A percentile compares a stretch with the other conserved stretches of the same genome.
phyloP scores from a whole-genome alignment of 2,888 invertebrate genomes.

The Taphrorychus bicolor region DNA sequence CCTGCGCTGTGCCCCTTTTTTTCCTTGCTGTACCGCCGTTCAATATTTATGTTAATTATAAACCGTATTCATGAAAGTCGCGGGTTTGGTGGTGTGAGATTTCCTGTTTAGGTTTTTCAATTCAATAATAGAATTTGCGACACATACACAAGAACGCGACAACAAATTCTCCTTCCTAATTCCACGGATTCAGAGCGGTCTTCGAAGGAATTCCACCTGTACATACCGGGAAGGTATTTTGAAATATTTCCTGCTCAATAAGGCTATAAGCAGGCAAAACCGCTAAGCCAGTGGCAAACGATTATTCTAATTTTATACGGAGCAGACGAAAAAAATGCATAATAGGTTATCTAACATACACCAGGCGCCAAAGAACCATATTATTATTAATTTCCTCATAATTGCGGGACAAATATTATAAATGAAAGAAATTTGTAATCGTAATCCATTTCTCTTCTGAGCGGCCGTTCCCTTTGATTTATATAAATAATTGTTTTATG shows the following conservation, averaged over 20 bases:
- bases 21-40: too few relatives aligned
- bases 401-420: conserved; percentile 21
- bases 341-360: conserved; percentile 30
- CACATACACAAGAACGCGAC: neutral
- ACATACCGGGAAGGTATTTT: neutral
- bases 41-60: neutral
- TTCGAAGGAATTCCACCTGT: neutral
- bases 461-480: conserved; percentile 5
- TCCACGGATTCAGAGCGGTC: neutral
- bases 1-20: neutral
- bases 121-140: neutral
- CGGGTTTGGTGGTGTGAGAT: neutral
- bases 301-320: conserved; percentile 17
- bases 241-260: neutral
- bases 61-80: neutral
- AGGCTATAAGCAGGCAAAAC: neutral
- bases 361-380: conserved; percentile 19
- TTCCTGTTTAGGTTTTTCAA: neutral
- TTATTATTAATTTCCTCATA: conserved; percentile 27
- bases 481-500: neutral
- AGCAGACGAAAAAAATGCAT: conserved; percentile 16
- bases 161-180: conserved; percentile 2
- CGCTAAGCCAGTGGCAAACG: conserved; percentile 1
- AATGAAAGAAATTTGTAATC: conserved; percentile 16
- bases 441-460: conserved; percentile 12